phyloP scores from a whole-genome alignment of 1,140 invertebrate species.

The Cepaea nemoralis region DNA sequence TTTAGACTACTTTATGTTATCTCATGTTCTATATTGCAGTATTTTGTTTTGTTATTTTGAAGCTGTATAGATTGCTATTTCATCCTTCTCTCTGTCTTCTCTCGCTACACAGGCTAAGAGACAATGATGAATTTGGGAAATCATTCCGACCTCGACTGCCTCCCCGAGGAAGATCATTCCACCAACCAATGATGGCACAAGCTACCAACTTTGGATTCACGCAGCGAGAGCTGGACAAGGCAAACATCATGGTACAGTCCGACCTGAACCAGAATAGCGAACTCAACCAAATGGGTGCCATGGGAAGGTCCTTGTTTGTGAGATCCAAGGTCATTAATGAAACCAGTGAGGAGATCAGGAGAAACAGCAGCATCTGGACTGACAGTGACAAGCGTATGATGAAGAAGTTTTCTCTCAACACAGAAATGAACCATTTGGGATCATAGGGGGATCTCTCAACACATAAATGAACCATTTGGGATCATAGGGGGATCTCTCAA shows the following conservation, averaged over 20 bases:
- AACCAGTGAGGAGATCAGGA: neutral
- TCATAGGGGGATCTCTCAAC: neutral
- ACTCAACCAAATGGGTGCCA: slow-evolving; percentile 1
- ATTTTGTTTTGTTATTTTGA: no score
- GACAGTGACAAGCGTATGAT: no score
- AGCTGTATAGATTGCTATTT: no score
- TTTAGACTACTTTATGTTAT: no score
- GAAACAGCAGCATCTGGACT: neutral
- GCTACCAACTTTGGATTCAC: neutral
- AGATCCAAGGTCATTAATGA: slow-evolving; percentile 4
- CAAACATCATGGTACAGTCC: neutral
- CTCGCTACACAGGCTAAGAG: no score
- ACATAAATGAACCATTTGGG: no score
- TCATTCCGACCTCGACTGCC: slow-evolving; percentile 12
- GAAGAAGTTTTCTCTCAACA: neutral
- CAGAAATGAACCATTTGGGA: neutral
- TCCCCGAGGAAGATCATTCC: neutral
- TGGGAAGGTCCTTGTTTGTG: slow-evolving; percentile 1
- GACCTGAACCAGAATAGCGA: neutral
- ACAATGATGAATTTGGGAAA: neutral
- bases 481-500: no score
- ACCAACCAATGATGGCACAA: neutral
- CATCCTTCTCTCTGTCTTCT: neutral
- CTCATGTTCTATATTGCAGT: no score
- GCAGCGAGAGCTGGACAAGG: neutral